Base-by-base conservation (phyloP, 2,113 vertebrate genomes). In the Nematolebias whitei region DNA sequence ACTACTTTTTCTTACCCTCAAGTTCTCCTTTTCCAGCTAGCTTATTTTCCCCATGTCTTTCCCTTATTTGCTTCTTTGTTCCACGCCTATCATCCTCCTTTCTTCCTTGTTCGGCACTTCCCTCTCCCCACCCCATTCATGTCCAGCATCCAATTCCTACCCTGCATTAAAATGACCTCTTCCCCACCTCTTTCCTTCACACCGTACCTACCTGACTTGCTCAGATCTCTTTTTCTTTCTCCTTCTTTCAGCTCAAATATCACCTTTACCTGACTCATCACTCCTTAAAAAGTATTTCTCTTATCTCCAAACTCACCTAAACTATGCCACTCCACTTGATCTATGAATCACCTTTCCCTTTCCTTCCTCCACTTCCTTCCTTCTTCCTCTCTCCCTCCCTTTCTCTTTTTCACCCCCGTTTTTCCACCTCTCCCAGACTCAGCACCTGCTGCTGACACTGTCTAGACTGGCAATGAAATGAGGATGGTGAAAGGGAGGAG, bases 301-400 rank as follows among this genome's bases (percentile, higher is more conserved):
- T 32, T 69, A 4, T 70, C 40, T 72, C 74, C 71, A 71, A 63
- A 68, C 66, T 69, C 63, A 7, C 76, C 60, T 67, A 78, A 87
- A 84, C 83, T 86, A 71, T 20, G 47, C 71, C 76, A 72, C 76
- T 45, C 64, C 26, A 15, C 85, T 86, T 87, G 83, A 88, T 87
- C 87, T 90, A 81, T 83, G 87, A 88, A 87, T 80, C 85, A 10
- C 84, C 67, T 67, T 59, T 80, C 83, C 78, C 80, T 72, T 81
- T 84, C 74, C 50, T 78, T 86, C 74, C 43, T 73, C 73, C 58
- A 19, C 48, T 71, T 78, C 56, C 54, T 63, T 63, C n/a, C 38
- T n/a, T n/a, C n/a, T n/a, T n/a, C n/a, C n/a, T n/a, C n/a, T n/a
- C 69, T 68, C 35, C 60, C 61, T 71, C 68, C 62, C 70, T 32